Conservation (phyloP, 2,113 vertebrate species). For the Nerophis lumbriciformis region DNA sequence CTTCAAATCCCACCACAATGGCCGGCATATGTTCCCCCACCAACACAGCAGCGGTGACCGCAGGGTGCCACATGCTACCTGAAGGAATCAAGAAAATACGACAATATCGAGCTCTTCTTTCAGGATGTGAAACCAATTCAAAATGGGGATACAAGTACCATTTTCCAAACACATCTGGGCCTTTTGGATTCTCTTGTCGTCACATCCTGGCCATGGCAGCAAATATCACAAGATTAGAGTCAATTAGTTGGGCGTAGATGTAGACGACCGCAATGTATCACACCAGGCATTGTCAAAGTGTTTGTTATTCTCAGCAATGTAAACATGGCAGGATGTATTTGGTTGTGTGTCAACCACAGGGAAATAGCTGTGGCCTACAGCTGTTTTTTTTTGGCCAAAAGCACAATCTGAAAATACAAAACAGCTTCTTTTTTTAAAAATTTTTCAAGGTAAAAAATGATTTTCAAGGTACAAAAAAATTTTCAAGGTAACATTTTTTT, state of each 20-base stretch:
- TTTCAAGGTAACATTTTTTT: no score
- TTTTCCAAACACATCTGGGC: slow-evolving; percentile 54
- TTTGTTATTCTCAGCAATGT: no score
- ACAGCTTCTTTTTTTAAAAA: no score
- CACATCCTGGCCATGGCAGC: slow-evolving; percentile 47
- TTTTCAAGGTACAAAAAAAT: no score
- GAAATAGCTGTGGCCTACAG: no score
- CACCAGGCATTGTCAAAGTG: no score
- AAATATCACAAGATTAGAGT: neutral
- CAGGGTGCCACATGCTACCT: slow-evolving; percentile 66
- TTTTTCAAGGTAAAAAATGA: no score
- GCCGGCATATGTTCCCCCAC: slow-evolving; percentile 2
- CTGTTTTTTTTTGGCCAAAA: no score
- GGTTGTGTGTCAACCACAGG: no score
- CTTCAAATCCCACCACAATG: slow-evolving; percentile 49
- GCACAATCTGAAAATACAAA: no score
- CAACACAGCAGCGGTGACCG: slow-evolving; percentile 10
- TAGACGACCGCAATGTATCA: neutral
- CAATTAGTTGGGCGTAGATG: neutral
- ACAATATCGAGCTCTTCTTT: neutral
- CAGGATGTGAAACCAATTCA: neutral
- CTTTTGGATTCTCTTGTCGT: slow-evolving; percentile 24
- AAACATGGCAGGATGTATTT: no score
- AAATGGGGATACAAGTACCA: slow-evolving; percentile 34
- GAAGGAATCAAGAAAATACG: slow-evolving; percentile 13